Percentiles rank a stretch among this genome's conserved stretches.
These are phyloP conservation scores for Drosophila ustulata DNA, from an alignment of 2,888 invertebrate genomes.

Conservation along the genomic window DNA sequence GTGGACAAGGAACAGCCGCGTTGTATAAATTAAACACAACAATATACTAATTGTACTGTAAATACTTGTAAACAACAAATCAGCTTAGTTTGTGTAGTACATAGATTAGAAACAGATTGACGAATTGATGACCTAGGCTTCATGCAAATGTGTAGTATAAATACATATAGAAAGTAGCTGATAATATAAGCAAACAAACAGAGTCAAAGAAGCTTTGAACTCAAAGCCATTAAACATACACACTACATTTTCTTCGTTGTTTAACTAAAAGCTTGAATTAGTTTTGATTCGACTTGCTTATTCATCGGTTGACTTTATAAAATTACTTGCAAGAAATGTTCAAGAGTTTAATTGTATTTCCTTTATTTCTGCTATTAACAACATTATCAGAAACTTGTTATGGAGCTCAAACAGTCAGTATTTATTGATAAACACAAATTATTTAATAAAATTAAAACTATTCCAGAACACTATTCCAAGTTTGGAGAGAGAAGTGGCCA, in stretches of 20 bases:
- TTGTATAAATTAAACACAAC: no score
- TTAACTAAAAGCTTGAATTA: constrained; percentile 25
- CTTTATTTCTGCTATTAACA: constrained; percentile 20
- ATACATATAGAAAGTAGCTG: constrained; percentile 10
- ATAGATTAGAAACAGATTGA: constrained; percentile 2
- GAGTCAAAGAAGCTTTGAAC: no score
- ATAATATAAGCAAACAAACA: constrained; percentile 16
- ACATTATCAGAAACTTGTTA: neutral
- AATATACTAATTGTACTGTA: neutral
- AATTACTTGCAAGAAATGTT: constrained; percentile 18
- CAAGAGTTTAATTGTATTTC: neutral
- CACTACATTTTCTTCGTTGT: neutral
- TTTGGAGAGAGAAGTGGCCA: constrained; percentile 19
- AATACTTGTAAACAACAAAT: neutral
- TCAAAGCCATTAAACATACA: no score
- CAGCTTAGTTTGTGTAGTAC: neutral
- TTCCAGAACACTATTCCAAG: constrained; percentile 19
- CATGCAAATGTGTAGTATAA: constrained; percentile 23
- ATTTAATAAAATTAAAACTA: neutral
- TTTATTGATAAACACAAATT: neutral
- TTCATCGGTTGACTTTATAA: neutral
- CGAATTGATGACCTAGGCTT: constrained; percentile 18
- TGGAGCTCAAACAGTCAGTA: constrained; percentile 20
- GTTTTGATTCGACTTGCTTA: constrained; percentile 31
- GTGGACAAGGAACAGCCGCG: no score